Conservation (phyloP, 2,797 vertebrate species). For the Cottoperca gobio region DNA sequence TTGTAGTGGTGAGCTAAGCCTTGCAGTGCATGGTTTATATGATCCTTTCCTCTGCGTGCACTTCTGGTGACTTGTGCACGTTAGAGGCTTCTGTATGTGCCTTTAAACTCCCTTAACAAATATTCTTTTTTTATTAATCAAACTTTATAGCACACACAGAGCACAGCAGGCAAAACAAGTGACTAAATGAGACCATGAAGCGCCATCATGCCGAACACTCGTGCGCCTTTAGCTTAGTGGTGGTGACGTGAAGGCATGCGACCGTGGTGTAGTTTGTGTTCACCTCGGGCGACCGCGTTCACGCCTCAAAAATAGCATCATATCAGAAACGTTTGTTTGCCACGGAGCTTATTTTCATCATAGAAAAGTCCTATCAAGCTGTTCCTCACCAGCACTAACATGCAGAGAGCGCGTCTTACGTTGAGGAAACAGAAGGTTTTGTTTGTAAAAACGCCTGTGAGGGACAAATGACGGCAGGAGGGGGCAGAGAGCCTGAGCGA, state of each 20-base stretch:
- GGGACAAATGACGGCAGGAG: conserved; percentile 38
- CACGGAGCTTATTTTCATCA: too few relatives aligned
- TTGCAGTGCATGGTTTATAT: not conserved
- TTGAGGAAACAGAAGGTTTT: not conserved
- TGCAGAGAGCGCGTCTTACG: not conserved
- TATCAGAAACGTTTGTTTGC: too few relatives aligned
- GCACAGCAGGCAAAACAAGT: not conserved
- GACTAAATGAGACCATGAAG: too few relatives aligned
- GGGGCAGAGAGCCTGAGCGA: not conserved
- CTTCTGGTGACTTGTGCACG: conserved; percentile 3
- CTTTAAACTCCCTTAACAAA: conserved; percentile 1
- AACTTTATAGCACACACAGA: not conserved
- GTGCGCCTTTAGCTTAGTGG: too few relatives aligned
- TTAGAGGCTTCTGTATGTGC: not conserved
- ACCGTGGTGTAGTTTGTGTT: too few relatives aligned
- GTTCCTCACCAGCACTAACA: not conserved
- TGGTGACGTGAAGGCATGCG: too few relatives aligned
- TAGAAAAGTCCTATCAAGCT: too few relatives aligned
- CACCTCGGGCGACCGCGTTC: too few relatives aligned
- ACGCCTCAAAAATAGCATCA: too few relatives aligned
- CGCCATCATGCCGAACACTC: too few relatives aligned
- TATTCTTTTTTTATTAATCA: not conserved
- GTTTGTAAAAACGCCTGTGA: too few relatives aligned
- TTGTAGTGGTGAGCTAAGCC: not conserved
- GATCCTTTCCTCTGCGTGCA: not conserved